These are phyloP conservation scores for Lepisosteus osseus DNA, from an alignment of 2,113 vertebrate genomes.

Conservation along the genomic window DNA sequence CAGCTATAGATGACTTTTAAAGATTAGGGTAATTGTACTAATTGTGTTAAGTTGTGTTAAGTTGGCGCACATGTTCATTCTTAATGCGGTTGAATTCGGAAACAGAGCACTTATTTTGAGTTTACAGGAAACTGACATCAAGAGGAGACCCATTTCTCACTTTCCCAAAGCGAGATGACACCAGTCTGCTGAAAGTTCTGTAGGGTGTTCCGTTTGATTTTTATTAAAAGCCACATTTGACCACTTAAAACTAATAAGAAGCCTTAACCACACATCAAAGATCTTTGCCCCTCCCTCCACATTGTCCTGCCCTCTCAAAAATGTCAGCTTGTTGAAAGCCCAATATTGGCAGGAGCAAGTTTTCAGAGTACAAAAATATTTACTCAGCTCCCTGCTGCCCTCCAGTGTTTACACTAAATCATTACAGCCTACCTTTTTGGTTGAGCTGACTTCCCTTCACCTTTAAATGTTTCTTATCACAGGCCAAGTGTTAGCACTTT, in stretches of 20 bases:
- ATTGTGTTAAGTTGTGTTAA: no score
- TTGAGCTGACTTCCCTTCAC: neutral
- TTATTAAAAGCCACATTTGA: constrained; percentile 48
- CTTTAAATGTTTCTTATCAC: no score
- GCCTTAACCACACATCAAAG: constrained; percentile 38
- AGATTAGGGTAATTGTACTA: constrained; percentile 53
- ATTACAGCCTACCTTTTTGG: neutral
- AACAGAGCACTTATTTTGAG: constrained; percentile 37
- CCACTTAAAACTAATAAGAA: constrained; percentile 37
- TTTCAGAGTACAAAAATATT: neutral
- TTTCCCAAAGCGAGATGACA: constrained; percentile 27
- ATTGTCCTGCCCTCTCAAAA: constrained; percentile 40
- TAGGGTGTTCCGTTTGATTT: constrained; percentile 47
- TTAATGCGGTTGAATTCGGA: constrained; percentile 28
- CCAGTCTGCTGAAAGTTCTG: constrained; percentile 38
- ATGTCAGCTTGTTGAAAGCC: constrained; percentile 32
- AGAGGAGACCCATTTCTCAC: neutral
- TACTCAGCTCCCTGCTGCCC: neutral
- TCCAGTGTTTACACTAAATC: neutral
- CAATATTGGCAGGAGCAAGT: constrained; percentile 11
- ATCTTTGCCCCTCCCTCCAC: constrained; percentile 15
- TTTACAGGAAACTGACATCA: constrained; percentile 58
- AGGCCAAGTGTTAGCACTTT: constrained; percentile 14
- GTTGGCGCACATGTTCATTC: constrained; percentile 42
- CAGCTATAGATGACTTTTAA: constrained; percentile 37